Percentiles rank a stretch among this genome's conserved stretches.
phyloP scores from a whole-genome alignment of 2,888 invertebrate genomes.

The Sinotaia quadrata region DNA sequence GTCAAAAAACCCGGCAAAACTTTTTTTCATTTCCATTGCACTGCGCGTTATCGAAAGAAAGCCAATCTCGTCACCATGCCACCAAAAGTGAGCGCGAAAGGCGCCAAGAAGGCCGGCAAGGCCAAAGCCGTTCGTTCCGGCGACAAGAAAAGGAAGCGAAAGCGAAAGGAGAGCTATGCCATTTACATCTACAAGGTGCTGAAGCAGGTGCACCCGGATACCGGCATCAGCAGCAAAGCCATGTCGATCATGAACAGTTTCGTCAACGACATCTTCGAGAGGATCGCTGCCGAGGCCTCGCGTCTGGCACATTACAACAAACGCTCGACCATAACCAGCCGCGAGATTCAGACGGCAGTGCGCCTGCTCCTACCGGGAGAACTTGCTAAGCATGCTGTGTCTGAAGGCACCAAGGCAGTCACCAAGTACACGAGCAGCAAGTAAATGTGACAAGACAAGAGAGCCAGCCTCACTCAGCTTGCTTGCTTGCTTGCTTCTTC shows the following conservation, averaged over 20 bases:
- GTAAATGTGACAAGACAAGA: too few species aligned
- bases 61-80: background rate
- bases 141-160: constrained; percentile 58
- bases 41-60: background rate
- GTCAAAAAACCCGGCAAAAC: too few species aligned
- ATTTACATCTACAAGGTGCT: constrained; percentile 63
- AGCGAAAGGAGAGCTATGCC: constrained; percentile 55
- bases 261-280: constrained; percentile 64
- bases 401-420: constrained; percentile 69
- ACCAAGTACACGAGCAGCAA: constrained; percentile 62
- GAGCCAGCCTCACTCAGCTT: too few species aligned
- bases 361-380: constrained; percentile 81
- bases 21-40: background rate
- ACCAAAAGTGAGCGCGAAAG: constrained; percentile 36
- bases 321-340: constrained; percentile 75
- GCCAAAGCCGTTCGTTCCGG: constrained; percentile 48
- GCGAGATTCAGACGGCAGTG: constrained; percentile 82
- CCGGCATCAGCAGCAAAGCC: constrained; percentile 60
- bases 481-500: too few species aligned
- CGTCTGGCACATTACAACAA: constrained; percentile 53
- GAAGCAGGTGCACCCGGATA: constrained; percentile 65
- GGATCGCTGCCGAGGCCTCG: constrained; percentile 57
- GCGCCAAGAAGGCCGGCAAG: constrained; percentile 59
- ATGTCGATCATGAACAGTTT: constrained; percentile 54
- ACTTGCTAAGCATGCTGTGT: constrained; percentile 80